phyloP scores from a whole-genome alignment of 1,140 invertebrate genomes.

The Drosophila nasuta region DNA sequence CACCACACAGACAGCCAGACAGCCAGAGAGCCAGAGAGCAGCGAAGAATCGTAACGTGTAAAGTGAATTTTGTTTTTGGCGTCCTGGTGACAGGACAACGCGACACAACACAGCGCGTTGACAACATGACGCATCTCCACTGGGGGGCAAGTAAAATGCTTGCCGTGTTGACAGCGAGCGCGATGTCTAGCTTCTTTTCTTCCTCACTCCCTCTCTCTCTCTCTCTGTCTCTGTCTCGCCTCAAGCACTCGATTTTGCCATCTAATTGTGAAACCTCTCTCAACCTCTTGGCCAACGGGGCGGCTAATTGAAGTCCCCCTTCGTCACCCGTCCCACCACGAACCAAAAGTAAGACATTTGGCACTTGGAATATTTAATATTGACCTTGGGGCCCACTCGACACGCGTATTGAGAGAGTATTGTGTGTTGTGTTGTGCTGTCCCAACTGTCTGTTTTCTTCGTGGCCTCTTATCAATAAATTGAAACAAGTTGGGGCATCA shows the following conservation, averaged over 20 bases:
- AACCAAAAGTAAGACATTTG: not conserved
- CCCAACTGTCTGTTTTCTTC: not conserved
- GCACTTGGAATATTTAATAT: constrained; percentile 22
- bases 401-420: not conserved
- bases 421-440: not conserved
- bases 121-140: constrained; percentile 9
- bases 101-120: not conserved
- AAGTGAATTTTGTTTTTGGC: constrained; percentile 12
- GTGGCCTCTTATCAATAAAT: constrained; percentile 7
- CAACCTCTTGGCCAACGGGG: not conserved
- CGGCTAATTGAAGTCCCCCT: constrained; percentile 23
- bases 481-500: constrained; percentile 6
- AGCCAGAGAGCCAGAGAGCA: too few species aligned
- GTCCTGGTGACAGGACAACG: constrained; percentile 1
- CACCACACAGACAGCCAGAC: too few species aligned
- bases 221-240: not conserved
- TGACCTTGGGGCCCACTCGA: constrained; percentile 6
- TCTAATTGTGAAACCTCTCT: constrained; percentile 31
- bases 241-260: constrained; percentile 15
- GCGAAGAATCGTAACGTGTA: constrained; percentile 18
- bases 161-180: constrained; percentile 16
- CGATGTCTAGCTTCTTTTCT: not conserved
- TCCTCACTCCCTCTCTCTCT: not conserved
- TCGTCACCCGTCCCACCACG: too few species aligned
- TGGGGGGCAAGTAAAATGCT: not conserved